A percentile compares a stretch with the other conserved stretches of the same genome.
These are phyloP conservation scores for Paratilapia polleni DNA, from an alignment of 2,113 vertebrate genomes.

Conservation along the genomic window DNA sequence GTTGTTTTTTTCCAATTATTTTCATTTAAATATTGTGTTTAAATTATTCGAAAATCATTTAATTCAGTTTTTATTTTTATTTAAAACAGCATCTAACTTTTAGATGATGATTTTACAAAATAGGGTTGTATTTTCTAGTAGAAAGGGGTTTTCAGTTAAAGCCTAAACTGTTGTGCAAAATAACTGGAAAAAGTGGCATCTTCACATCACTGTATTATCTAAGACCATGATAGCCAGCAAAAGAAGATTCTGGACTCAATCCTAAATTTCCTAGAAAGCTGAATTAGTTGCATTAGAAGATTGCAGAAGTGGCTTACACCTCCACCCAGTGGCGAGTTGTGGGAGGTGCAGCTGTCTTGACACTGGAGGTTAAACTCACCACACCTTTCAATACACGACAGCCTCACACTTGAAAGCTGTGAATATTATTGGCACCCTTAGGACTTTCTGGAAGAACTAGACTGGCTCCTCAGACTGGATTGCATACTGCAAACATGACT, in stretches of 20 bases:
- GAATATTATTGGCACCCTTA: not conserved
- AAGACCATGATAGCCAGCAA: not conserved
- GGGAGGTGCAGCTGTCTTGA: not conserved
- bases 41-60: no score
- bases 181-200: not conserved
- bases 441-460: not conserved
- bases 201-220: not conserved
- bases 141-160: not conserved
- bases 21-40: no score
- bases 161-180: not conserved
- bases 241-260: conserved; percentile 3
- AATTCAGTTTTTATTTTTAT: no score
- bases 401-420: not conserved
- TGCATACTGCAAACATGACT: not conserved
- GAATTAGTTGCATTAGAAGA: not conserved
- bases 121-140: not conserved
- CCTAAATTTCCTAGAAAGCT: conserved; percentile 47
- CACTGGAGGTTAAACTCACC: not conserved
- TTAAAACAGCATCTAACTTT: no score
- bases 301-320: not conserved
- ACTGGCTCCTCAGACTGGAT: not conserved
- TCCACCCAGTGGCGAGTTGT: conserved; percentile 50
- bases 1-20: no score
- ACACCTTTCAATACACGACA: not conserved
- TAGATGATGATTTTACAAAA: no score